Evolutionary conservation across 2,888 invertebrate genomes (phyloP), one percentile per base, ranked within the genome.

Genomic region (Brachycybe producta): DNA sequence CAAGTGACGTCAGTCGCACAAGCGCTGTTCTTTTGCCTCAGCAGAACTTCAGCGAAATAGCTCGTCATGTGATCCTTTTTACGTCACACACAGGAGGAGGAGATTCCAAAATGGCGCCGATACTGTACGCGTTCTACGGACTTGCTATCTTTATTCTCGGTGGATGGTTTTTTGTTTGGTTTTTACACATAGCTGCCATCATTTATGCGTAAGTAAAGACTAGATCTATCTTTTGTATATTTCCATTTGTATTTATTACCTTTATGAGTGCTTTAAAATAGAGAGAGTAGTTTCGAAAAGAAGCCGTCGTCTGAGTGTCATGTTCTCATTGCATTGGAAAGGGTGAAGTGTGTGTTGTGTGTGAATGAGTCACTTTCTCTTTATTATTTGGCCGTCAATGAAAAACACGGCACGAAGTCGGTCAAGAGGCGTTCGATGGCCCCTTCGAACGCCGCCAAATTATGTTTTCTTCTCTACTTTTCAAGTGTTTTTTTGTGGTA

Each of bases 51-150:
- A 28, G 28, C 39, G 49, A 49, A 11, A 28, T 49, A n/a, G 49
- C 38, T 19, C 41, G 27, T 41, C 49, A 49, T 30, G 49, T 41
- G 40, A 43, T 43, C 5, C 5, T 43, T 8, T 5, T 30, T 28
- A 43, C 44, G 5, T 32, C 44, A 8, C 32, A n/a, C 7, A 19
- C 36, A 7, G 36, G 15, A 7, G 38, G 39, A 28, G 49, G 49
- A 27, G 50, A 50, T 32, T 50, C 50, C 21, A 50, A 50, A 32
- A 50, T 50, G 50, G 50, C 50, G 42, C 50, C 50, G 34, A 17
- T 42, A 27, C 24, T 50, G 30, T 44, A 32, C 30, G 50, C 43
- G 32, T 17, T 50, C 13, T 50, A 44, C 50, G 50, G 43, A 15
- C 26, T 50, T 21, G 42, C 43, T 27, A 27, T 46, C 21, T 35